A percentile compares a stretch with the other conserved stretches of the same genome.
Conservation (phyloP, 2,888 invertebrate genomes). For the Lottia scabra region DNA sequence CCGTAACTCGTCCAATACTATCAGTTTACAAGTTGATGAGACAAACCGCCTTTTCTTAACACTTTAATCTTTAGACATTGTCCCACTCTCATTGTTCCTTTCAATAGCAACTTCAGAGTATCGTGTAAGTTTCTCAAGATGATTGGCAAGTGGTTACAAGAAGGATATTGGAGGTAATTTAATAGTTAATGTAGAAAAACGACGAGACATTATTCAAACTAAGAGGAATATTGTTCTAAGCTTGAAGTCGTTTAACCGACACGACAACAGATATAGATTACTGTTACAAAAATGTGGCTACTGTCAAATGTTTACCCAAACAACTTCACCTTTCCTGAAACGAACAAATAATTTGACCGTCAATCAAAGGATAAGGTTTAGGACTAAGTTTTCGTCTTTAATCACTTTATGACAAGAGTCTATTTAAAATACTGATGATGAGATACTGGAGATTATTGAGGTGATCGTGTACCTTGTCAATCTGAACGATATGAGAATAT, state of each 20-base stretch:
- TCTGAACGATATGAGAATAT: too few relatives aligned
- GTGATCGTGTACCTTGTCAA: too few relatives aligned
- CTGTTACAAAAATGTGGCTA: neutral
- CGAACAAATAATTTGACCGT: neutral
- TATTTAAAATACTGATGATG: too few relatives aligned
- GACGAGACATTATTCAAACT: neutral
- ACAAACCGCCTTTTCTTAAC: neutral
- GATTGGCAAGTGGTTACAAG: neutral
- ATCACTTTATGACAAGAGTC: too few relatives aligned
- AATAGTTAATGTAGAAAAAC: neutral
- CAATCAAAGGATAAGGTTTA: too few relatives aligned
- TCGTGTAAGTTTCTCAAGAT: neutral
- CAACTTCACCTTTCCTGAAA: neutral
- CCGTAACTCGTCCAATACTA: conserved; percentile 14
- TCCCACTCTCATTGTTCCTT: neutral
- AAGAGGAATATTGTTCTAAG: neutral
- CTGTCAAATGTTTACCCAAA: neutral
- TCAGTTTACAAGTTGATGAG: conserved; percentile 15
- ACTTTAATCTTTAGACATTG: neutral
- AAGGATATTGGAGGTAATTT: neutral
- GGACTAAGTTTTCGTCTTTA: too few relatives aligned
- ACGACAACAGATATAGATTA: neutral
- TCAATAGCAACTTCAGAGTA: neutral
- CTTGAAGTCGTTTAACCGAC: neutral
- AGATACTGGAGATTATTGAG: too few relatives aligned